These are phyloP conservation scores for Campopleginae sp. DNA, from an alignment of 2,888 invertebrate genomes.

Conservation along the genomic window DNA sequence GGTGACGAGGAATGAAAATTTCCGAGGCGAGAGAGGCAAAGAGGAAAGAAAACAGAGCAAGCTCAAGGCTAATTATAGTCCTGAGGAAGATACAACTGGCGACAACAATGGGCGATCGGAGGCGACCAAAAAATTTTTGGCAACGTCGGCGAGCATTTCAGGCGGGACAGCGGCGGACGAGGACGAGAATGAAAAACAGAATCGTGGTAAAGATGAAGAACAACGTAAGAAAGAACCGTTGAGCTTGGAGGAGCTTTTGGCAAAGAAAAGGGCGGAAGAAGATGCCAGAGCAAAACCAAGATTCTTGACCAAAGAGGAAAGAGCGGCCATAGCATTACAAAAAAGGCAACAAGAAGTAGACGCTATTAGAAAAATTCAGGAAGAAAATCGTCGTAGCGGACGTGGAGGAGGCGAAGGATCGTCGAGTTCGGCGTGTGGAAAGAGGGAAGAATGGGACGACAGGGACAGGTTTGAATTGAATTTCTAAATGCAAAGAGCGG, in stretches of 20 bases:
- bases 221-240: conserved; percentile 91
- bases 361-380: conserved; percentile 89
- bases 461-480: conserved; percentile 78
- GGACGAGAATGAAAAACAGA: conserved; percentile 80
- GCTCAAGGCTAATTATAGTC: conserved; percentile 79
- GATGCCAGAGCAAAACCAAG: conserved; percentile 98
- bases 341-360: conserved; percentile 96
- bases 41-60: conserved; percentile 80
- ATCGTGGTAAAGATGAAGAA: conserved; percentile 78
- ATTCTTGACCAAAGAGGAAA: conserved; percentile 97
- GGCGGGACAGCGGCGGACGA: conserved; percentile 79
- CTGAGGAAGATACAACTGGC: conserved; percentile 81
- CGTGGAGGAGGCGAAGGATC: conserved; percentile 76
- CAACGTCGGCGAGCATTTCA: background rate
- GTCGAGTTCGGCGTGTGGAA: conserved; percentile 78
- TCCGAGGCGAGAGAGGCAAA: conserved; percentile 76
- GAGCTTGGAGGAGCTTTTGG: conserved; percentile 97
- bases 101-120: conserved; percentile 82
- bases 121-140: conserved; percentile 61
- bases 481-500: background rate
- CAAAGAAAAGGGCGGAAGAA: conserved; percentile 98
- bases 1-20: conserved; percentile 70
- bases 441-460: conserved; percentile 85
- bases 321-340: conserved; percentile 95
- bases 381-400: conserved; percentile 86